phyloP scores from a whole-genome alignment of 2,797 vertebrate species.

The Tapera naevia region DNA sequence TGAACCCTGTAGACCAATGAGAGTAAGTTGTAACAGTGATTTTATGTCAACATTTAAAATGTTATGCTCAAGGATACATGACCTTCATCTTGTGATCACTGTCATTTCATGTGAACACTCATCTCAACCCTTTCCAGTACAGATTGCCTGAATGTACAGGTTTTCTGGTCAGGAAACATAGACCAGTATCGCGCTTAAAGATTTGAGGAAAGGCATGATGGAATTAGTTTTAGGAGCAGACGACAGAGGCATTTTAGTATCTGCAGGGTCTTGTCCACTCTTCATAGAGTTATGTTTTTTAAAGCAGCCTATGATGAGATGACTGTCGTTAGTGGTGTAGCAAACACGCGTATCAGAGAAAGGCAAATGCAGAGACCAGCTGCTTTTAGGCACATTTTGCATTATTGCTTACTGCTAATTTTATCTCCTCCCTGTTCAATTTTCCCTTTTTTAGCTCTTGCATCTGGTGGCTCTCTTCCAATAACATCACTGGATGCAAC shows the following conservation, averaged over 20 bases:
- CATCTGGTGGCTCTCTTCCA: conserved; percentile 93
- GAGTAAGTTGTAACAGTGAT: not conserved
- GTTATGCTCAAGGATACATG: not conserved
- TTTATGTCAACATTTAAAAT: not conserved
- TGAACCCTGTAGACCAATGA: not conserved
- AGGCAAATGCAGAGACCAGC: not conserved
- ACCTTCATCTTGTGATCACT: not conserved
- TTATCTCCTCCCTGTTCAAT: conserved; percentile 47
- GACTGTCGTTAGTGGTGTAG: not conserved
- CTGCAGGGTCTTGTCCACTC: not conserved
- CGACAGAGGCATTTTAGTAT: not conserved
- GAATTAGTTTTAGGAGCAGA: not conserved
- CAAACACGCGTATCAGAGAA: not conserved
- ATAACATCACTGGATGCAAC: conserved; percentile 94
- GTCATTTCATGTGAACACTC: not conserved
- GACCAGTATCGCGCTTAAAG: not conserved
- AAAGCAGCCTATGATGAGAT: not conserved
- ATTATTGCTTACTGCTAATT: not conserved
- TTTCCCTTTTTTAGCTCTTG: conserved; percentile 84
- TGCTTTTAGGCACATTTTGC: not conserved
- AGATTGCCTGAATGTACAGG: not conserved
- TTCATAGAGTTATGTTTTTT: not conserved
- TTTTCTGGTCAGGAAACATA: not conserved
- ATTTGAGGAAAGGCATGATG: not conserved
- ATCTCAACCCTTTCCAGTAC: not conserved